phyloP scores from a whole-genome alignment of 2,113 vertebrate species.

The Leiothrix lutea region DNA sequence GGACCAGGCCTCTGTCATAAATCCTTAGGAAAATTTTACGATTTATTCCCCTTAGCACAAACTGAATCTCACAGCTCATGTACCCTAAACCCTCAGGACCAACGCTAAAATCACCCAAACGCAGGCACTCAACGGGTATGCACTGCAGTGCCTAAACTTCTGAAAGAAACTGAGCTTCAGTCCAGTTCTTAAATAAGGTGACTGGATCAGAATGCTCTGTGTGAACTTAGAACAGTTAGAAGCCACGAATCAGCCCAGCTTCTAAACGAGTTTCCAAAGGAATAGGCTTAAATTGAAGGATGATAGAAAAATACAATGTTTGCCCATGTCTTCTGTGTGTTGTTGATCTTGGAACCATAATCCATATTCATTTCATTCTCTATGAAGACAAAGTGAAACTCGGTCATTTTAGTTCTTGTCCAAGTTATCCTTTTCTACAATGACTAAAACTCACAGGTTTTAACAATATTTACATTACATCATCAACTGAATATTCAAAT shows the following conservation, averaged over 20 bases:
- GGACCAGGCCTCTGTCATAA: background rate
- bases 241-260: background rate
- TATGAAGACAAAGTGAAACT: background rate
- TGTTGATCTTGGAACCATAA: background rate
- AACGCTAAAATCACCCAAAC: background rate
- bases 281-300: background rate
- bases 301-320: background rate
- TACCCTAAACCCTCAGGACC: background rate
- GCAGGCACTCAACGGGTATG: background rate
- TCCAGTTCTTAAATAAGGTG: background rate
- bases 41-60: background rate
- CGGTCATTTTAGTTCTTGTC: background rate
- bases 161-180: background rate
- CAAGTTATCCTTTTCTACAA: background rate
- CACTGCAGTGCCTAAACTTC: background rate
- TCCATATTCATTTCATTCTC: background rate
- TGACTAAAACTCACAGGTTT: background rate
- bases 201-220: background rate
- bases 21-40: background rate
- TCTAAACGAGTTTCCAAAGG: background rate
- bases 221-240: background rate
- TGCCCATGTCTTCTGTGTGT: background rate
- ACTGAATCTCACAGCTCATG: background rate
- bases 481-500: background rate
- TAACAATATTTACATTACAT: background rate